phyloP scores from a whole-genome alignment of 2,797 vertebrate genomes.

The Chromis chromis region DNA sequence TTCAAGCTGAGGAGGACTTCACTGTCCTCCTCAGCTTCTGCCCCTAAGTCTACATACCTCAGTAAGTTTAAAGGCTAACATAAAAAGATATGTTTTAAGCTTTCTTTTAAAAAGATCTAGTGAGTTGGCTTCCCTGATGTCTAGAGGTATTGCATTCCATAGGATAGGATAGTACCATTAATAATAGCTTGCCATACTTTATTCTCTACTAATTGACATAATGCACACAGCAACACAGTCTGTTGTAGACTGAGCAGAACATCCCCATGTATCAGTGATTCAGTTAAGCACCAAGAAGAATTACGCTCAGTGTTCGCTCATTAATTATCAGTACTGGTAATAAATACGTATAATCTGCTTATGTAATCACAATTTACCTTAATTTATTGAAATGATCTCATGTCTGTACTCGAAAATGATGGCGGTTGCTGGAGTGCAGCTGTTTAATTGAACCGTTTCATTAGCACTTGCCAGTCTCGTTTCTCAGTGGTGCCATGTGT shows the following conservation, averaged over 20 bases:
- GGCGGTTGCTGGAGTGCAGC: slow-evolving; percentile 22
- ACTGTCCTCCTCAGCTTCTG: too few species aligned
- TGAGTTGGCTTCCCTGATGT: too few species aligned
- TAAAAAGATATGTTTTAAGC: too few species aligned
- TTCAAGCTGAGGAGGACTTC: too few species aligned
- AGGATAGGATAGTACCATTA: not conserved
- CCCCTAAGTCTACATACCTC: too few species aligned
- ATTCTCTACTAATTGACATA: not conserved
- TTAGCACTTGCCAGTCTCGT: slow-evolving; percentile 23
- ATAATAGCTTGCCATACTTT: not conserved
- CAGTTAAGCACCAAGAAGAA: not conserved
- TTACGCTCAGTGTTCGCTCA: not conserved
- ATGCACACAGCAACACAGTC: not conserved
- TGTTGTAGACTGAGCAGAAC: not conserved
- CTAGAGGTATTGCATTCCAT: too few species aligned
- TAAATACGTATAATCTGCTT: slow-evolving; percentile 33
- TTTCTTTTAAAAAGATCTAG: too few species aligned
- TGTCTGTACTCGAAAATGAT: slow-evolving; percentile 1
- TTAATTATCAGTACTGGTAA: slow-evolving; percentile 30
- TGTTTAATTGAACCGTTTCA: slow-evolving; percentile 56
- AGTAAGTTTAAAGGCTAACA: too few species aligned
- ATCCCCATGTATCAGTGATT: not conserved
- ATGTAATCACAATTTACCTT: slow-evolving; percentile 21
- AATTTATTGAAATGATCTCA: slow-evolving; percentile 33
- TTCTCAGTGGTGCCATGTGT: slow-evolving; percentile 17